phyloP scores from a whole-genome alignment of 2,888 invertebrate species.

The Pterostichus niger region DNA sequence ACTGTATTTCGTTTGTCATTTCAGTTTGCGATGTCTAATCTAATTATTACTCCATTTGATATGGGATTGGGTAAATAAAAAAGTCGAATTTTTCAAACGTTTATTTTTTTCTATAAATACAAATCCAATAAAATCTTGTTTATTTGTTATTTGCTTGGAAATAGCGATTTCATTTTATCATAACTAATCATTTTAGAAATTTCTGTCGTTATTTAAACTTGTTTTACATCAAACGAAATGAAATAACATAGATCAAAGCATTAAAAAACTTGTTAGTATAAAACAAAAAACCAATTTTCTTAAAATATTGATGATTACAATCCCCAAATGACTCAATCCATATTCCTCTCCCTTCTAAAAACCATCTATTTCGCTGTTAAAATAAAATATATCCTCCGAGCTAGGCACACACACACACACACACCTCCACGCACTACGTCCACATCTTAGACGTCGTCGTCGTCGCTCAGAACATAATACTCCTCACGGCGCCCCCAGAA shows the following conservation, averaged over 20 bases:
- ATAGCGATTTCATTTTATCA: too few species aligned
- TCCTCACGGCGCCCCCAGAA: slow-evolving; percentile 17
- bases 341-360: slow-evolving; percentile 37
- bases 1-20: too few species aligned
- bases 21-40: too few species aligned
- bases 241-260: slow-evolving; percentile 34
- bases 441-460: background rate
- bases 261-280: slow-evolving; percentile 36
- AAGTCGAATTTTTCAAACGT: too few species aligned
- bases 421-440: too few species aligned
- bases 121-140: too few species aligned
- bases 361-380: slow-evolving; percentile 26
- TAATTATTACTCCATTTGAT: too few species aligned
- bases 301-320: slow-evolving; percentile 49
- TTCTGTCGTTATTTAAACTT: too few species aligned
- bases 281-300: slow-evolving; percentile 51
- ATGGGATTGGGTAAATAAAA: too few species aligned
- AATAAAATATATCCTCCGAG: slow-evolving; percentile 34
- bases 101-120: too few species aligned
- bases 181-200: too few species aligned
- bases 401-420: background rate
- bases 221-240: background rate
- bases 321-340: slow-evolving; percentile 41
- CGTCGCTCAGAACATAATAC: slow-evolving; percentile 42
- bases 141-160: too few species aligned